Evolutionary conservation across 1,140 invertebrate species (phyloP).

Genomic region (Drosophila malerkotliana): DNA sequence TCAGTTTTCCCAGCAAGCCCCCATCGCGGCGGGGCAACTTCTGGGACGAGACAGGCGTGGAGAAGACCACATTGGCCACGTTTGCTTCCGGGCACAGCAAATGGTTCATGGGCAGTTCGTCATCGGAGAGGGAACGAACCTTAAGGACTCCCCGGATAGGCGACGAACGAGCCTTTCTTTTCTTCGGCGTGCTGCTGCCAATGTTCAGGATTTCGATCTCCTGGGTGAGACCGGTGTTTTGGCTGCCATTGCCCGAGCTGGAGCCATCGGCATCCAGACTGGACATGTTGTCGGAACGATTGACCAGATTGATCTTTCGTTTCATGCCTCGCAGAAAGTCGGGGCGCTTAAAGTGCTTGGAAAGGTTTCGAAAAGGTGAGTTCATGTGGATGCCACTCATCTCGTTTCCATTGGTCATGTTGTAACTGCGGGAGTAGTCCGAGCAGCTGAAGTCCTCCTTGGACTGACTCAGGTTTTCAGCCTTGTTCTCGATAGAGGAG

Average conservation of each 20-base stretch:
- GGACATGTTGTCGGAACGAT: conserved; percentile 75
- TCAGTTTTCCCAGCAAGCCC: conserved; percentile 83
- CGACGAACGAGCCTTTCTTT: conserved; percentile 84
- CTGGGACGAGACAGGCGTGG: conserved; percentile 89
- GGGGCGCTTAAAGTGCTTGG: conserved; percentile 80
- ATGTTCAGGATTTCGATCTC: conserved; percentile 87
- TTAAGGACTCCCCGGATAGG: conserved; percentile 86
- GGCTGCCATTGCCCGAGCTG: conserved; percentile 76
- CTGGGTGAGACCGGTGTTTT: conserved; percentile 87
- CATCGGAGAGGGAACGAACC: conserved; percentile 79
- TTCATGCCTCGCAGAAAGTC: conserved; percentile 85
- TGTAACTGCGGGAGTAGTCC: conserved; percentile 78
- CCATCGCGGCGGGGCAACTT: conserved; percentile 84
- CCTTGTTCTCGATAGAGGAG: conserved; percentile 78
- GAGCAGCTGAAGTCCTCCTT: conserved; percentile 80
- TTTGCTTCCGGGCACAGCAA: conserved; percentile 59
- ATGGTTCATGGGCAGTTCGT: conserved; percentile 74
- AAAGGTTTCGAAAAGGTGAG: conserved; percentile 76
- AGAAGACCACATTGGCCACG: conserved; percentile 88
- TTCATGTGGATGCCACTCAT: conserved; percentile 78
- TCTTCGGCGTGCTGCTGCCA: conserved; percentile 83
- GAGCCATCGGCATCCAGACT: conserved; percentile 65
- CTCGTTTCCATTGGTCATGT: conserved; percentile 73
- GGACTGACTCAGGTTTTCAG: conserved; percentile 74
- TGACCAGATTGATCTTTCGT: conserved; percentile 85